Percentiles rank a stretch among this genome's conserved stretches.
Evolutionary conservation across 2,113 vertebrate species (phyloP).

Genomic region (Solenodon paradoxus): DNA sequence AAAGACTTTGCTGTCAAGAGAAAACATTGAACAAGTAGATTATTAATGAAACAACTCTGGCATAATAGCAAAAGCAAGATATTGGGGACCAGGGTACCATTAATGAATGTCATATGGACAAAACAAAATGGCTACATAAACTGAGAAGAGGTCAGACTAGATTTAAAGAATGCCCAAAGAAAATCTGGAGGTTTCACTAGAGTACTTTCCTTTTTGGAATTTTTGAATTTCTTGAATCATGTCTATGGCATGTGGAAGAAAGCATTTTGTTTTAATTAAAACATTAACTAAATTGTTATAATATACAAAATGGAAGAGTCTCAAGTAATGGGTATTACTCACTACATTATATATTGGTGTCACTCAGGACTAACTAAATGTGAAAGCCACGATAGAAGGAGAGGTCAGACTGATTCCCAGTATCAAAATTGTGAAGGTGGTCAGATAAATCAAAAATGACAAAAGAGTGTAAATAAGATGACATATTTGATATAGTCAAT

Average conservation of each 20-base stretch:
- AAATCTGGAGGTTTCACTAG: not conserved
- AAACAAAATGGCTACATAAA: not conserved
- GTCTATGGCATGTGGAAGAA: not conserved
- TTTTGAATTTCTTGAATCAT: not conserved
- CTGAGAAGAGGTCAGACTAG: not conserved
- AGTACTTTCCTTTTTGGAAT: not conserved
- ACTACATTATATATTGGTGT: not conserved
- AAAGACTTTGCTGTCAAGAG: not conserved
- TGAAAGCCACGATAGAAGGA: not conserved
- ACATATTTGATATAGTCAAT: not conserved
- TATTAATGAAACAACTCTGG: not conserved
- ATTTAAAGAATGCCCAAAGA: not conserved
- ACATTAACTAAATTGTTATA: not conserved
- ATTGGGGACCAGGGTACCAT: fast-evolving
- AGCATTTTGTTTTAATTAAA: not conserved
- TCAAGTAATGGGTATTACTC: not conserved
- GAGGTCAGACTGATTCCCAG: not conserved
- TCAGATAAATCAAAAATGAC: not conserved
- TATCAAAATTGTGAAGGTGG: not conserved
- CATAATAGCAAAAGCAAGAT: not conserved
- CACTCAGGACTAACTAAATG: not conserved
- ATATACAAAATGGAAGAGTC: not conserved
- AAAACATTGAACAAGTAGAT: no score
- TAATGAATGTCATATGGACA: not conserved
- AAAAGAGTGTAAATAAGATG: not conserved